phyloP scores from a whole-genome alignment of 2,888 invertebrate species.

The Cylloceria caligata region DNA sequence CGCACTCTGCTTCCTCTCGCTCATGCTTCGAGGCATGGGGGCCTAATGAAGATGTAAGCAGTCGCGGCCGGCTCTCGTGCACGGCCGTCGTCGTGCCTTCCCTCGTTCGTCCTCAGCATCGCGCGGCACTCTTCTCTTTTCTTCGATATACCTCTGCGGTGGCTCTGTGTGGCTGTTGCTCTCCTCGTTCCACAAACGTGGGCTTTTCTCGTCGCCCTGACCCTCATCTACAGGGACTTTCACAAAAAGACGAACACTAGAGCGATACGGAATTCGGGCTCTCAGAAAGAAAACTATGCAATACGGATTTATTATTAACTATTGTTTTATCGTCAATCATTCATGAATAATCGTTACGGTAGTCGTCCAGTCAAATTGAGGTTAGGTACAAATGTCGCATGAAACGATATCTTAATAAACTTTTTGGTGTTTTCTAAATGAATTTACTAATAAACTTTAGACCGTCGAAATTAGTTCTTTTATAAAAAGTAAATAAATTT shows the following conservation, averaged over 20 bases:
- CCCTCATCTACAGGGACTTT: constrained; percentile 73
- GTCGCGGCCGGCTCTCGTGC: constrained; percentile 79
- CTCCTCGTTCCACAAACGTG: constrained; percentile 54
- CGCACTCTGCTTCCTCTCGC: constrained; percentile 53
- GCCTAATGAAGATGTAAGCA: constrained; percentile 85
- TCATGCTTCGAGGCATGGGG: constrained; percentile 76
- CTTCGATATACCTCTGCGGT: constrained; percentile 24
- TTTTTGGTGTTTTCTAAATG: too few relatives aligned
- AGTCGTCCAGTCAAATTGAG: too few relatives aligned
- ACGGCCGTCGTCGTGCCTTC: constrained; percentile 75
- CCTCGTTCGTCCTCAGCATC: constrained; percentile 60
- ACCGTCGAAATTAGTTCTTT: too few relatives aligned
- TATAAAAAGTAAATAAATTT: too few relatives aligned
- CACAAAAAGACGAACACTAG: constrained; percentile 59
- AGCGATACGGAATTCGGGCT: neutral
- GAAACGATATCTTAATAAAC: too few relatives aligned
- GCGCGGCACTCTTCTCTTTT: constrained; percentile 46
- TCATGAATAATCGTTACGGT: neutral
- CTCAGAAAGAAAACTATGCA: neutral
- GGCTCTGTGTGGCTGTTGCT: constrained; percentile 59
- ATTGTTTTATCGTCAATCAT: neutral
- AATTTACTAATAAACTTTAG: too few relatives aligned
- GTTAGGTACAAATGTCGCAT: too few relatives aligned
- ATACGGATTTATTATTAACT: neutral
- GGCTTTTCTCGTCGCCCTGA: constrained; percentile 50